These are phyloP conservation scores for Tribolium castaneum DNA, from an alignment of 1,140 invertebrate genomes.

Conservation along the genomic window DNA sequence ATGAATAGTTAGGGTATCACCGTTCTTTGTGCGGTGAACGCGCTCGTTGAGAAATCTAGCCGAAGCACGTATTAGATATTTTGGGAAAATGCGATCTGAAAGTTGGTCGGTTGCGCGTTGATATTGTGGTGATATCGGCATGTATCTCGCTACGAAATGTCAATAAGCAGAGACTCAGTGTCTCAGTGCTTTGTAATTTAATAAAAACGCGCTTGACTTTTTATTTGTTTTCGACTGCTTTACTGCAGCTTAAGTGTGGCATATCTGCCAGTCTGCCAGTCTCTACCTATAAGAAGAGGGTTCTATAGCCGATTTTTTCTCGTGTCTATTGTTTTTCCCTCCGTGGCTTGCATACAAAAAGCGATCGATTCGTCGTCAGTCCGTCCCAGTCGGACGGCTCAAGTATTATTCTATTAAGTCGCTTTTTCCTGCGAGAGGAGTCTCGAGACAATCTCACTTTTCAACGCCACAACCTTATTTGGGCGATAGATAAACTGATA, in stretches of 20 bases:
- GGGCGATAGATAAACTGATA: slow-evolving; percentile 18
- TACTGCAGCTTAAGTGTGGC: slow-evolving; percentile 1
- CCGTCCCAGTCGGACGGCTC: background rate
- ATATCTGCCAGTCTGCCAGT: background rate
- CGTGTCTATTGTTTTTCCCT: background rate
- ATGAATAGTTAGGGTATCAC: slow-evolving; percentile 38
- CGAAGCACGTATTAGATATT: slow-evolving; percentile 41
- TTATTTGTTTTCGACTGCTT: slow-evolving; percentile 15
- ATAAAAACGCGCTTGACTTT: slow-evolving; percentile 14
- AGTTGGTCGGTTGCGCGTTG: slow-evolving; percentile 32
- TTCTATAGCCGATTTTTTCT: too few relatives aligned
- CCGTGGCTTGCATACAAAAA: background rate
- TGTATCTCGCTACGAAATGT: slow-evolving; percentile 23
- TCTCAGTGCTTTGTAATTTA: slow-evolving; percentile 18
- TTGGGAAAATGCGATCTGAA: slow-evolving; percentile 36
- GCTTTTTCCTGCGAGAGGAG: slow-evolving; percentile 1
- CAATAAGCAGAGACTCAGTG: slow-evolving; percentile 19
- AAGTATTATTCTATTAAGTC: slow-evolving; percentile 12
- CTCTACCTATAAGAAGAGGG: too few relatives aligned
- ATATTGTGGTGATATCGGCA: slow-evolving; percentile 16
- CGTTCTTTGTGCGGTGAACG: slow-evolving; percentile 39
- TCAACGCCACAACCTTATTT: slow-evolving; percentile 8
- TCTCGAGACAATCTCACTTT: slow-evolving; percentile 23
- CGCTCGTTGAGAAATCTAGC: slow-evolving; percentile 39
- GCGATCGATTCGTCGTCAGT: background rate